Evolutionary conservation across 2,113 vertebrate species (phyloP), one percentile per base, ranked within the genome.

Genomic region (Cyphomyrus plagiostoma): DNA sequence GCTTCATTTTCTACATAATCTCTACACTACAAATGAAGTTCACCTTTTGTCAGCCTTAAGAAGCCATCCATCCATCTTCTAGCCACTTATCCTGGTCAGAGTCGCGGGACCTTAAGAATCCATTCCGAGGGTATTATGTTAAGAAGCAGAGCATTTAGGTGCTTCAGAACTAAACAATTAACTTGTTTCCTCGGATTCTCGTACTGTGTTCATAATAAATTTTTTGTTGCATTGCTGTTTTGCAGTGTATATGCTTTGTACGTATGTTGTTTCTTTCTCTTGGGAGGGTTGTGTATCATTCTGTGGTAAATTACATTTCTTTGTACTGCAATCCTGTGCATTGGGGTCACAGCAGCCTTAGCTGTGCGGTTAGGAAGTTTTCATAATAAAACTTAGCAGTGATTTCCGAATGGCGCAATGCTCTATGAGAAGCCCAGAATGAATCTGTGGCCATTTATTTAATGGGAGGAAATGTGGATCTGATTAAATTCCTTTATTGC

Each of bases 1-100:
- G 15, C 74, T 80, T 4, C 74, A 19, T 35, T 42, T 39, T 80
- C 74, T 19, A 19, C 35, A 35, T 80, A 80, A 80, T 80, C 74
- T 80, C 74, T 80, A 42, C 74, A 42, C 74, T 80, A 42, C 42
- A 80, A 42, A 80, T 80, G 30, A 80, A 80, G 74, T 80, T 80
- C 15, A 80, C 74, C 74, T 80, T 80, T 80, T 80, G 74, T 80
- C 74, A 80, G 74, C 15, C 35, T 42, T 80, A 80, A 80, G 74
- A 80, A 80, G 11, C 35, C 74, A 80, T 42, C 62, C 62, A 30
- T 70, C 62, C 62, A 11, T 70, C 62, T 70, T 30, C 62, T 4
- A 13, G n/a, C 62, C 62, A 30, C 62, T 70, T 70, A 70, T 70
- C 62, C 62, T 70, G 62, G 62, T 30, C 62, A 70, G 26, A n/a